These are phyloP conservation scores for Dasysyrphus tricinctus DNA, from an alignment of 2,888 invertebrate genomes.

Conservation along the genomic window DNA sequence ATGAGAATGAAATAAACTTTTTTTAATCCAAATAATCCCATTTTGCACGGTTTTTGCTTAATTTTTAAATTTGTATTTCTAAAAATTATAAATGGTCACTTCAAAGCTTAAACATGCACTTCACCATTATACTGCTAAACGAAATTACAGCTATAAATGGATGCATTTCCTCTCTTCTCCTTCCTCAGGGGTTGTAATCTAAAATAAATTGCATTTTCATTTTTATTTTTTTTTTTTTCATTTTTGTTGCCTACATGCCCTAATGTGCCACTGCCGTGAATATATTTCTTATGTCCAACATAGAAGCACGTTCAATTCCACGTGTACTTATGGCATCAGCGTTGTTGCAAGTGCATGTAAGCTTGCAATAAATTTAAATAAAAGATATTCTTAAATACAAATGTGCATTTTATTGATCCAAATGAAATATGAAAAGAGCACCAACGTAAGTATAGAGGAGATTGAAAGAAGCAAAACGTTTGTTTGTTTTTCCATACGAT, in stretches of 20 bases:
- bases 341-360: conserved; percentile 19
- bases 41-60: no score
- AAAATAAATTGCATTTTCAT: conserved; percentile 27
- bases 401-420: conserved; percentile 24
- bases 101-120: not conserved
- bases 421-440: not conserved
- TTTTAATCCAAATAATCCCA: no score
- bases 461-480: not conserved
- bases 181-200: not conserved
- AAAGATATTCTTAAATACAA: conserved; percentile 6
- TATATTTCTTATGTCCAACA: conserved; percentile 10
- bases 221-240: not conserved
- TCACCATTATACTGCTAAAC: not conserved
- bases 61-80: no score
- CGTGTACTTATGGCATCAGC: not conserved
- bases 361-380: conserved; percentile 8
- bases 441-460: no score
- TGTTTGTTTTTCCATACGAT: not conserved
- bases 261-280: conserved; percentile 1
- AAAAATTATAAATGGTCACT: not conserved
- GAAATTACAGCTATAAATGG: conserved; percentile 22
- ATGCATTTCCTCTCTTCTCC: not conserved
- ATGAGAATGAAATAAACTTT: no score
- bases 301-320: conserved; percentile 6
- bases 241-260: not conserved